Evolutionary conservation across 2,888 invertebrate genomes (phyloP).

Genomic region (Heliothis peltigera): DNA sequence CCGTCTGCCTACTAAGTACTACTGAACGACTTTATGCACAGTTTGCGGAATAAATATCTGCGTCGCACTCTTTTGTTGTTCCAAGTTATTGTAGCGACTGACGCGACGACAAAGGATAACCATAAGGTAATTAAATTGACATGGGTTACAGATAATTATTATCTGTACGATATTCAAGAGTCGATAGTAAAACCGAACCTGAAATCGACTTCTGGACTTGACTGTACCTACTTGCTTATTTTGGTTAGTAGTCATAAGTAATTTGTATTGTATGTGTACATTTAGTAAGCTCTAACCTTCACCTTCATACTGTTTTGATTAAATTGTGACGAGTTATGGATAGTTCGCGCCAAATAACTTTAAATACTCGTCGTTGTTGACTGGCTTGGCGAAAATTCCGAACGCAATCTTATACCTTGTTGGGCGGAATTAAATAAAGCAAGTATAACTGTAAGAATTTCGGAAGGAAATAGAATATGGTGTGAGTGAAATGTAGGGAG

Average conservation of each 20-base stretch:
- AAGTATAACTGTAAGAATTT: constrained; percentile 63
- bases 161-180: too few relatives aligned
- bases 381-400: constrained; percentile 5
- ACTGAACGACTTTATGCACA: constrained; percentile 58
- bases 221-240: too few relatives aligned
- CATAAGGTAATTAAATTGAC: too few relatives aligned
- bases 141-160: too few relatives aligned
- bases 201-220: too few relatives aligned
- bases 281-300: too few relatives aligned
- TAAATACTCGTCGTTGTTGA: background rate
- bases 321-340: background rate
- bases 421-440: constrained; percentile 71
- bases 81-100: constrained; percentile 10
- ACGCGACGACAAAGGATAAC: too few relatives aligned
- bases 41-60: constrained; percentile 59
- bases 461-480: constrained; percentile 68
- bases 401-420: constrained; percentile 31
- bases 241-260: too few relatives aligned
- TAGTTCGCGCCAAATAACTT: too few relatives aligned
- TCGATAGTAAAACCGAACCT: too few relatives aligned
- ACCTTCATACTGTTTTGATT: background rate
- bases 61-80: constrained; percentile 57
- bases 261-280: too few relatives aligned
- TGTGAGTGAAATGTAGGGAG: constrained; percentile 63
- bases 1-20: constrained; percentile 83